Conservation (phyloP, 2,888 invertebrate genomes). For the Prosopocoilus inquinatus region DNA sequence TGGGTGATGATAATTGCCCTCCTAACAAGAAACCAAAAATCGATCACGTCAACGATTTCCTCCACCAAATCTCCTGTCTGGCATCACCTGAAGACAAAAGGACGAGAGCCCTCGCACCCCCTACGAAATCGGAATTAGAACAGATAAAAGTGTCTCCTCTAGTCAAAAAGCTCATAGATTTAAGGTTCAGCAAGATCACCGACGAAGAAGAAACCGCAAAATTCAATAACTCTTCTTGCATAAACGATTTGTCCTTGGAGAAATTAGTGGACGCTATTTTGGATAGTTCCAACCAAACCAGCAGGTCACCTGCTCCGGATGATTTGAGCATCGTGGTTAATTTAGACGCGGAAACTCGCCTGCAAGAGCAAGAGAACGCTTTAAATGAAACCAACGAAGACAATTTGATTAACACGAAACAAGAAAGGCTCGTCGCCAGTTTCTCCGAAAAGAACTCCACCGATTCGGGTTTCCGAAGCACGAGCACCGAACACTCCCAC, state of each 20-base stretch:
- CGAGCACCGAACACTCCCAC: constrained; percentile 40
- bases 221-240: constrained; percentile 53
- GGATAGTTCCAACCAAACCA: constrained; percentile 54
- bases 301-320: constrained; percentile 35
- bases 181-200: constrained; percentile 58
- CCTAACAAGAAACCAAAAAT: constrained; percentile 47
- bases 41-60: constrained; percentile 44
- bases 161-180: constrained; percentile 58
- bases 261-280: constrained; percentile 63
- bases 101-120: constrained; percentile 23
- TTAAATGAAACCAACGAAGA: constrained; percentile 41
- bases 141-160: constrained; percentile 57
- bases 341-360: constrained; percentile 23
- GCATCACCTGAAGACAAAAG: constrained; percentile 38
- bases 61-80: constrained; percentile 41
- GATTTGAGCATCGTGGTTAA: constrained; percentile 33
- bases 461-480: constrained; percentile 47
- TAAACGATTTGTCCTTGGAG: constrained; percentile 58
- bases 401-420: constrained; percentile 36
- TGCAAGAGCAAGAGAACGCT: constrained; percentile 34
- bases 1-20: constrained; percentile 38
- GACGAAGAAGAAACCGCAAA: constrained; percentile 26
- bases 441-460: constrained; percentile 36
- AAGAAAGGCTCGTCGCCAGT: constrained; percentile 29
- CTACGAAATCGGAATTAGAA: constrained; percentile 2